These are phyloP conservation scores for Podarcis siculus DNA, from an alignment of 2,797 vertebrate species.

Conservation along the genomic window DNA sequence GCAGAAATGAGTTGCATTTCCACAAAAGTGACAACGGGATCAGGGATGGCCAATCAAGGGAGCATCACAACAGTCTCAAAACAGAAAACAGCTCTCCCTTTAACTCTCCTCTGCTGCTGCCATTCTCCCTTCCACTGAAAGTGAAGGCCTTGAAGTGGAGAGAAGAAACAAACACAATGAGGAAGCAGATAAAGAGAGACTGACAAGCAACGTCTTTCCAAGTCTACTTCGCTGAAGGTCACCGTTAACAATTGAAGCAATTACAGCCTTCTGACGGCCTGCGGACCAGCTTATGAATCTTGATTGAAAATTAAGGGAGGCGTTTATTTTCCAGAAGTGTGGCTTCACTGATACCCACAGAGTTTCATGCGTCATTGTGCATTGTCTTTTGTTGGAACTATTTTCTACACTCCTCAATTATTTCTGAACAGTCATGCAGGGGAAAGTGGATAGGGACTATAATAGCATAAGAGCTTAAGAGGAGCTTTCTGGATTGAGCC, in stretches of 20 bases:
- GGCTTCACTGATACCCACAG: not conserved
- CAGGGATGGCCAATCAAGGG: slow-evolving; percentile 16
- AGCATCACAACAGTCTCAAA: slow-evolving; percentile 23
- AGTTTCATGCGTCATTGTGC: not conserved
- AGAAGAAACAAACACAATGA: slow-evolving; percentile 47
- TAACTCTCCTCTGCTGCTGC: slow-evolving; percentile 42
- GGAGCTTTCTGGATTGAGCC: too few relatives aligned
- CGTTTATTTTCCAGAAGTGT: not conserved
- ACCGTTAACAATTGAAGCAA: slow-evolving; percentile 42
- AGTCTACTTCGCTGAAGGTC: not conserved
- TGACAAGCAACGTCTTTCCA: slow-evolving; percentile 28
- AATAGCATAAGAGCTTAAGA: too few relatives aligned
- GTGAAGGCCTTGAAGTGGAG: slow-evolving; percentile 47
- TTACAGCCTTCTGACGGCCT: slow-evolving; percentile 4
- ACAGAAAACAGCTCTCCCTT: slow-evolving; percentile 38
- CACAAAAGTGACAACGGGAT: not conserved
- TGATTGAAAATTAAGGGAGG: not conserved
- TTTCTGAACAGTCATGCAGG: not conserved
- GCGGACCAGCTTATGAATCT: not conserved
- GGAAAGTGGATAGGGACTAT: not conserved
- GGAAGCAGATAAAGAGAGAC: slow-evolving; percentile 24
- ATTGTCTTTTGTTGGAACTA: not conserved
- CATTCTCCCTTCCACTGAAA: slow-evolving; percentile 35
- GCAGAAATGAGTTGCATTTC: not conserved
- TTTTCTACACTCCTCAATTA: not conserved